A percentile compares a stretch with the other conserved stretches of the same genome.
Conservation (phyloP, 2,113 vertebrate genomes). For the Erinaceus europaeus region DNA sequence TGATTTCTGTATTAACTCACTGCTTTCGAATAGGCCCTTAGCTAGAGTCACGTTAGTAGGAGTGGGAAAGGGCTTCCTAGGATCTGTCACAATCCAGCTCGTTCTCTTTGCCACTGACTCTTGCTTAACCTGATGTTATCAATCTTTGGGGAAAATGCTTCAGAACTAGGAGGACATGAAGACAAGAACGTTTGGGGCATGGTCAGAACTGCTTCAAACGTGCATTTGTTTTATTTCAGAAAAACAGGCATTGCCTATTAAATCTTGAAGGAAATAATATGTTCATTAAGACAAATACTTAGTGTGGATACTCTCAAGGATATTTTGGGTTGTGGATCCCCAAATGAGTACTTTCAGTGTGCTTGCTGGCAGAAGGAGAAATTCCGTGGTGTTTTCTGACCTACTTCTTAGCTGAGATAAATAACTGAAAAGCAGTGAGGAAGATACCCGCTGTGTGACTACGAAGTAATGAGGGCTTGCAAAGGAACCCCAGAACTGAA, state of each 20-base stretch:
- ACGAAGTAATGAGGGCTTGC: neutral
- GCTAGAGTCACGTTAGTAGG: neutral
- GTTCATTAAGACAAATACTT: constrained; percentile 33
- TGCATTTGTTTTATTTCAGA: neutral
- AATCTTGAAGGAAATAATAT: constrained; percentile 25
- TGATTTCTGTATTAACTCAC: neutral
- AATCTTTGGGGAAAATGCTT: neutral
- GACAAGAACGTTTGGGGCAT: neutral
- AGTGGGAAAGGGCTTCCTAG: neutral
- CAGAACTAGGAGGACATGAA: neutral
- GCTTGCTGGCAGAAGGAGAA: constrained; percentile 42
- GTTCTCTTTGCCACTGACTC: neutral
- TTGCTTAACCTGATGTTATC: neutral
- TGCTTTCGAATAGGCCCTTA: neutral
- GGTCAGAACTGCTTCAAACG: neutral
- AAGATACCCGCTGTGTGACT: constrained; percentile 44
- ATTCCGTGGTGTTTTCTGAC: constrained; percentile 65
- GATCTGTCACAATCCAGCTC: neutral
- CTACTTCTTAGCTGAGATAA: constrained; percentile 62
- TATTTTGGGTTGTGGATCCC: constrained; percentile 41
- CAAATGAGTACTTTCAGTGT: constrained; percentile 56
- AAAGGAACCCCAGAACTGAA: constrained; percentile 27
- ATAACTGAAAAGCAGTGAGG: constrained; percentile 41
- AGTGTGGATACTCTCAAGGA: constrained; percentile 3
- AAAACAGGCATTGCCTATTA: constrained; percentile 18